These are phyloP conservation scores for Epinotia ramella DNA, from an alignment of 2,888 invertebrate species.

Conservation along the genomic window DNA sequence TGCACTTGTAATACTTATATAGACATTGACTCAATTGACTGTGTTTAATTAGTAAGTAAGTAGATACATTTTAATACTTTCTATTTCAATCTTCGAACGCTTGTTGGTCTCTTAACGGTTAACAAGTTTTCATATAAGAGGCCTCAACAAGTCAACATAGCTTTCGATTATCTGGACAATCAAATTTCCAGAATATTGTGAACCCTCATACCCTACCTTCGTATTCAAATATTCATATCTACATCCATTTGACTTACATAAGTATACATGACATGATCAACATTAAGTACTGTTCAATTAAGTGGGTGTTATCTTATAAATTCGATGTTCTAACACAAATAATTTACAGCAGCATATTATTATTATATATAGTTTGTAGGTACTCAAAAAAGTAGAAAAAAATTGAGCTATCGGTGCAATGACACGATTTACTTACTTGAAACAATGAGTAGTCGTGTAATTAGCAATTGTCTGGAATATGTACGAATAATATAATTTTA, in stretches of 20 bases:
- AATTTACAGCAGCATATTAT: conserved; percentile 51
- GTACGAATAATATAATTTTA: conserved; percentile 49
- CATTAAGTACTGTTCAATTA: conserved; percentile 44
- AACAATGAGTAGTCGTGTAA: conserved; percentile 68
- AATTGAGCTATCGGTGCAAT: conserved; percentile 77
- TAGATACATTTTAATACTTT: not conserved
- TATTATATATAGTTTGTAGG: conserved; percentile 49
- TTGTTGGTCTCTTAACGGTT: not conserved
- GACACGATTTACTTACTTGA: conserved; percentile 71
- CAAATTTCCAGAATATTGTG: not conserved
- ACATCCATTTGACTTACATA: not conserved
- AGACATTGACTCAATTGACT: not conserved
- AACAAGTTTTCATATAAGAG: not conserved
- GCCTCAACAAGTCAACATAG: not conserved
- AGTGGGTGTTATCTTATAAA: conserved; percentile 47
- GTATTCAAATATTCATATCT: not conserved
- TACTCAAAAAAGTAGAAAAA: conserved; percentile 61
- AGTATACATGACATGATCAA: conserved; percentile 39
- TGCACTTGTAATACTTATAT: not conserved
- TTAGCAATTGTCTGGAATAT: conserved; percentile 58
- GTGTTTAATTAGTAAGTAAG: not conserved
- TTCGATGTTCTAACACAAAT: conserved; percentile 71
- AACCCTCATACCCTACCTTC: not conserved
- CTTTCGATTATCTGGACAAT: not conserved
- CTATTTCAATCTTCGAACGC: not conserved